These are phyloP conservation scores for Lomographa bimaculata DNA, from an alignment of 2,888 invertebrate species.

Conservation along the genomic window DNA sequence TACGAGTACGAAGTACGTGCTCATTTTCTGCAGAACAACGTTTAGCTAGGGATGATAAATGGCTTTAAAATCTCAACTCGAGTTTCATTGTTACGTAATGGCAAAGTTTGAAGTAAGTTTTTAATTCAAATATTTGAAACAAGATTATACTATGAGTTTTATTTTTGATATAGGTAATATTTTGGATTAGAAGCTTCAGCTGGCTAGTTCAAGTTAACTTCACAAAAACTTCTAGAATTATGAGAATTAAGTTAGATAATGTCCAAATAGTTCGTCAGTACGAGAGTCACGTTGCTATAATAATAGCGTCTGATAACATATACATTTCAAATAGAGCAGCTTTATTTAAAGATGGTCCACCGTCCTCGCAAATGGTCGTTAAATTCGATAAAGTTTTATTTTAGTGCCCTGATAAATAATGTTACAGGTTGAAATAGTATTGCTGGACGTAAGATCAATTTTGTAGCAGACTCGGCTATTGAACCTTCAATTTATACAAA, in stretches of 20 bases:
- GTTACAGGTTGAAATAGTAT: slow-evolving; percentile 40
- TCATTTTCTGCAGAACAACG: too few species aligned
- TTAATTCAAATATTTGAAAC: too few species aligned
- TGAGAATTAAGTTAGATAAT: too few species aligned
- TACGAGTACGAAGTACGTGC: too few species aligned
- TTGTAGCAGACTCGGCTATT: slow-evolving; percentile 32
- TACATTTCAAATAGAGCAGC: slow-evolving; percentile 38
- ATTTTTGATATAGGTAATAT: slow-evolving; percentile 1
- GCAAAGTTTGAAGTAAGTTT: too few species aligned
- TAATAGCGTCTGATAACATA: slow-evolving; percentile 36
- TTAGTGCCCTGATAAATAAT: slow-evolving; percentile 40
- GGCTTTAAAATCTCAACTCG: too few species aligned
- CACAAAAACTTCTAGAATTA: too few species aligned
- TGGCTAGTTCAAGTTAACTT: too few species aligned
- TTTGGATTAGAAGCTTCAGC: slow-evolving; percentile 2
- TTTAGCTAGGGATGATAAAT: too few species aligned
- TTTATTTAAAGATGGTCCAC: slow-evolving; percentile 40
- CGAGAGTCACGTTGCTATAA: slow-evolving; percentile 27
- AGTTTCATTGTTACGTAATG: too few species aligned
- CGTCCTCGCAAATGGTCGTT: slow-evolving; percentile 41
- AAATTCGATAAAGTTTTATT: slow-evolving; percentile 46
- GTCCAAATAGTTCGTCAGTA: too few species aligned
- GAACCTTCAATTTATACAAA: slow-evolving; percentile 28
- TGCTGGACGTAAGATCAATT: slow-evolving; percentile 36
- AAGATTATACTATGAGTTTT: too few species aligned